Conservation (phyloP, 2,888 invertebrate genomes). For the Standfussiana lucernea region DNA sequence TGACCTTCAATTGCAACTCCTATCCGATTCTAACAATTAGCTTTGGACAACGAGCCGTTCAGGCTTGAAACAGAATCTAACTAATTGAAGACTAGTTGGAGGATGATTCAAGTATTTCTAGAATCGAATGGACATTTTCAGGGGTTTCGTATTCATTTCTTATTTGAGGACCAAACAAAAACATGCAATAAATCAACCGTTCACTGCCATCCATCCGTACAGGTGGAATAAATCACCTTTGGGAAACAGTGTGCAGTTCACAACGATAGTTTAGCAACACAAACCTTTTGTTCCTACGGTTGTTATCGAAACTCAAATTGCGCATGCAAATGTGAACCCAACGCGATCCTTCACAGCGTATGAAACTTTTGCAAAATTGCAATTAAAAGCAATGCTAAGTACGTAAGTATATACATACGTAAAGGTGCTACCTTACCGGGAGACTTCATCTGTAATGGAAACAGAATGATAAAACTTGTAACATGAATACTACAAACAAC, state of each 20-base stretch:
- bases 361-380: slow-evolving; percentile 1
- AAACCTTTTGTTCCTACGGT: background rate
- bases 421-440: no score
- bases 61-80: background rate
- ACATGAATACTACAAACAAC: background rate
- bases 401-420: background rate
- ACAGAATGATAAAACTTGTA: background rate
- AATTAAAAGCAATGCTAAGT: background rate
- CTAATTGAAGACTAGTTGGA: slow-evolving; percentile 9
- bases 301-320: slow-evolving; percentile 17
- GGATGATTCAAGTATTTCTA: background rate
- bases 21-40: slow-evolving; percentile 2
- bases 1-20: background rate
- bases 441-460: background rate
- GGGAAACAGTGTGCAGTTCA: slow-evolving; percentile 23
- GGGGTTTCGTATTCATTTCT: background rate
- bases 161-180: slow-evolving; percentile 47
- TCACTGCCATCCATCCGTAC: slow-evolving; percentile 21
- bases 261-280: slow-evolving; percentile 26
- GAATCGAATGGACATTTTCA: background rate
- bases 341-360: slow-evolving; percentile 1
- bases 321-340: slow-evolving; percentile 23
- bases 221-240: slow-evolving; percentile 51
- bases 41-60: slow-evolving; percentile 13
- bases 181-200: slow-evolving; percentile 33